phyloP scores from a whole-genome alignment of 2,888 invertebrate species.

The Coelopa pilipes region DNA sequence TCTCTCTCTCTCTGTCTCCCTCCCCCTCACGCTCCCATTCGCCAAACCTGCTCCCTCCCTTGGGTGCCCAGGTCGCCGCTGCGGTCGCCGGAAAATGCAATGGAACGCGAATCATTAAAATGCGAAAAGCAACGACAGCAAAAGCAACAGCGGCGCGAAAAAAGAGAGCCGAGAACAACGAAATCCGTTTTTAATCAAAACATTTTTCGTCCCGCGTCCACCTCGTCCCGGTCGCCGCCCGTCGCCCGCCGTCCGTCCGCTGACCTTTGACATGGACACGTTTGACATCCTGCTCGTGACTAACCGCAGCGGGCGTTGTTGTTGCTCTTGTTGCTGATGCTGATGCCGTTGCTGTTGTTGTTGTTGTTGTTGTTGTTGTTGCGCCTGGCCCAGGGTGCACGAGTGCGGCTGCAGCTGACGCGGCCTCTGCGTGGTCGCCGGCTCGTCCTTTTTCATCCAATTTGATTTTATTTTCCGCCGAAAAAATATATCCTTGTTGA shows the following conservation, averaged over 20 bases:
- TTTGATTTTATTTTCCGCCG: slow-evolving; percentile 5
- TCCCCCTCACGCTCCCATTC: too few species aligned
- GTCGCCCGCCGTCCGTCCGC: background rate
- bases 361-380: background rate
- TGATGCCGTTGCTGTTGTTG: background rate
- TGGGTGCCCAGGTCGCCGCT: too few species aligned
- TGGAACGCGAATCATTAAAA: too few species aligned
- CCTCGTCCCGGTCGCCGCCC: background rate
- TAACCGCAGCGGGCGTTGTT: background rate
- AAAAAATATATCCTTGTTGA: background rate
- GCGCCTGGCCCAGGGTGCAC: background rate
- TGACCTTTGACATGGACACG: slow-evolving; percentile 26
- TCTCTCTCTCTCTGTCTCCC: too few species aligned
- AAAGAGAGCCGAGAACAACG: too few species aligned
- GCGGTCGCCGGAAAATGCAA: too few species aligned
- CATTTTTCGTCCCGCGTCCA: background rate
- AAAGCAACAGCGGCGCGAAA: too few species aligned
- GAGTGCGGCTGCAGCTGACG: background rate
- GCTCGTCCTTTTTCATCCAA: background rate
- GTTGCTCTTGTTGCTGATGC: background rate
- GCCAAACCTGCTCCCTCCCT: too few species aligned
- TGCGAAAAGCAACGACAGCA: too few species aligned
- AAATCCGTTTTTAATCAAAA: slow-evolving; percentile 9
- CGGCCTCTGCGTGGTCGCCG: background rate
- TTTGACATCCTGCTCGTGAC: background rate